A percentile compares a stretch with the other conserved stretches of the same genome.
Evolutionary conservation across 2,113 vertebrate species (phyloP).

Genomic region (Petromus typicus): DNA sequence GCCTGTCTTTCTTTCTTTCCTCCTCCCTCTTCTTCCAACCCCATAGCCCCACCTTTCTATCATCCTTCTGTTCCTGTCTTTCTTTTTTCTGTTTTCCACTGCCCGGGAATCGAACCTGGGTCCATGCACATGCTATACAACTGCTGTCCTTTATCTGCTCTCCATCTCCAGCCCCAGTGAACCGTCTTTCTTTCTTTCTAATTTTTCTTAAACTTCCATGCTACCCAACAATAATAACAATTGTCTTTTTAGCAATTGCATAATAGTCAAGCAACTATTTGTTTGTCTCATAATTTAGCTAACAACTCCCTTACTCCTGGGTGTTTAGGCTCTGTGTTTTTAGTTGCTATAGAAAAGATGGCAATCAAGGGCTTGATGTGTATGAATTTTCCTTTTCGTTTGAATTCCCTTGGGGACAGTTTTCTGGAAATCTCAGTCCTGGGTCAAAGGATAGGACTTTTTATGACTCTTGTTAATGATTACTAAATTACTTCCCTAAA

Average conservation of each 20-base stretch:
- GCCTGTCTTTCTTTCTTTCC: not conserved
- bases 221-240: not conserved
- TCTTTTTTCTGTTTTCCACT: not conserved
- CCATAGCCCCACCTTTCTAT: no score
- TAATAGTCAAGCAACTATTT: constrained; percentile 1
- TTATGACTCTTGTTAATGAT: constrained; percentile 75
- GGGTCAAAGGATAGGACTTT: constrained; percentile 68
- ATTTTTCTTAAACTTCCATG: not conserved
- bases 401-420: constrained; percentile 22
- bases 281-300: not conserved
- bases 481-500: constrained; percentile 64
- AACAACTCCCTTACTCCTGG: not conserved
- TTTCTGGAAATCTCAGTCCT: constrained; percentile 53
- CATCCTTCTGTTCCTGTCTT: not conserved
- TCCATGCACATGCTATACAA: not conserved
- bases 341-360: constrained; percentile 3
- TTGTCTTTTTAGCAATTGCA: not conserved
- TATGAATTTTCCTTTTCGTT: constrained; percentile 52
- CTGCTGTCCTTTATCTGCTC: not conserved
- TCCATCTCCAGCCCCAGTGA: not conserved
- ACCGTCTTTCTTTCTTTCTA: not conserved
- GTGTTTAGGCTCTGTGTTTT: not conserved
- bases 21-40: not conserved
- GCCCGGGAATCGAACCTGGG: not conserved
- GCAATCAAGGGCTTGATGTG: not conserved